These are phyloP conservation scores for Sisyra terminalis DNA, from an alignment of 2,888 invertebrate genomes.

Conservation along the genomic window DNA sequence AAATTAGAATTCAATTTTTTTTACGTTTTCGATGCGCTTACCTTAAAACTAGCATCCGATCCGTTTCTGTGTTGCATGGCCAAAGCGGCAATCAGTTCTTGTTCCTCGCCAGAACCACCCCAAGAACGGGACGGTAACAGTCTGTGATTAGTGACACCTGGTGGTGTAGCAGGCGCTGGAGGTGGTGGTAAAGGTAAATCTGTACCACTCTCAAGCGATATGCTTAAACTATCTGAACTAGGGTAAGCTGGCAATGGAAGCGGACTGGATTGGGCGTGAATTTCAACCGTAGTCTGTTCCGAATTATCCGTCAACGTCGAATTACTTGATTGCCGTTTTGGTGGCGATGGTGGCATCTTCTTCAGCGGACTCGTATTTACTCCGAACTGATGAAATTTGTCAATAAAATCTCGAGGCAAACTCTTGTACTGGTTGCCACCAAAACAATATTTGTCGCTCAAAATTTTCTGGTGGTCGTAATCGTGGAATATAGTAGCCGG, in stretches of 20 bases:
- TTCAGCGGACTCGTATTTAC: conserved; percentile 45
- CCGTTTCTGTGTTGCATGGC: conserved; percentile 49
- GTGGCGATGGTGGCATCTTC: conserved; percentile 68
- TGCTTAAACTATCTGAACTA: conserved; percentile 44
- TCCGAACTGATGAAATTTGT: conserved; percentile 29
- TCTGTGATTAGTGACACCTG: conserved; percentile 30
- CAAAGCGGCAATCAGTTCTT: conserved; percentile 27
- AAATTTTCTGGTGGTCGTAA: conserved; percentile 21
- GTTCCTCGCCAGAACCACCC: conserved; percentile 29
- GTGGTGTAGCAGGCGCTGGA: conserved; percentile 45
- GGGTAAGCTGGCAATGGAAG: conserved; percentile 45
- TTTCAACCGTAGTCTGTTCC: conserved; percentile 25
- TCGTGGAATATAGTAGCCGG: conserved; percentile 22
- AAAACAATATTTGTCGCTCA: conserved; percentile 5
- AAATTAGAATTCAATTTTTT: conserved; percentile 10
- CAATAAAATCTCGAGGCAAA: conserved; percentile 31
- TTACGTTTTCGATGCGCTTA: conserved; percentile 20
- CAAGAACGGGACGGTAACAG: conserved; percentile 34
- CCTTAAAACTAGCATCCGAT: conserved; percentile 72
- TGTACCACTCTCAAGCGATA: conserved; percentile 32
- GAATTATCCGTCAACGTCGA: conserved; percentile 17
- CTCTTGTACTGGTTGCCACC: conserved; percentile 30
- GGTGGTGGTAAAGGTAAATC: conserved; percentile 49
- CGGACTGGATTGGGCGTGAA: conserved; percentile 35
- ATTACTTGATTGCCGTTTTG: conserved; percentile 45